Conservation (phyloP, 2,888 invertebrate species). For the Neocrepidodera transversa region DNA sequence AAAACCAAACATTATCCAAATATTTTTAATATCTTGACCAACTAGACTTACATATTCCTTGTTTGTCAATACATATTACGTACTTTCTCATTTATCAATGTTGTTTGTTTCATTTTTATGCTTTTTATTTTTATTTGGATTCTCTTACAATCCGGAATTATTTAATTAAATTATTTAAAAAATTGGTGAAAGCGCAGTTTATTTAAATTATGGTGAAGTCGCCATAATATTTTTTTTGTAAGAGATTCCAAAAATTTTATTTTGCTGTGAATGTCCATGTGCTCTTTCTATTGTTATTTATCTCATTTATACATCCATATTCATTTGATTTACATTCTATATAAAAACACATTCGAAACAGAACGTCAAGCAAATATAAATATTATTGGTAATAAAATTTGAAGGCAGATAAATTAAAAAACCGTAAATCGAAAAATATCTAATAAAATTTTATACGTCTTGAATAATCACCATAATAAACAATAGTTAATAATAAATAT, state of each 20-base stretch:
- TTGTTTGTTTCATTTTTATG: conserved; percentile 55
- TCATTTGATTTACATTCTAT: conserved; percentile 26
- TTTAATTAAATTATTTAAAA: no score
- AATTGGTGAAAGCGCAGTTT: no score
- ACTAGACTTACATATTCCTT: conserved; percentile 57
- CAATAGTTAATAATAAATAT: no score
- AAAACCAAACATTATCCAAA: no score
- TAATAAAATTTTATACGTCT: no score
- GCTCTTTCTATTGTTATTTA: conserved; percentile 51
- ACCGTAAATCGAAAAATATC: no score
- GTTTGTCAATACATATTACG: conserved; percentile 63
- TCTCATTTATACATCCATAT: conserved; percentile 38
- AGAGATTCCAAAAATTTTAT: conserved; percentile 63
- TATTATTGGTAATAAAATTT: no score
- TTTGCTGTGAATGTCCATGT: conserved; percentile 57
- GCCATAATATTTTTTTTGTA: no score
- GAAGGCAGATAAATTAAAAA: no score
- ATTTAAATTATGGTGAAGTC: no score
- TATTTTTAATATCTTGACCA: conserved; percentile 30
- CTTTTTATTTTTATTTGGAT: conserved; percentile 44
- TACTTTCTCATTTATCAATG: conserved; percentile 57
- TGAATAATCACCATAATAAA: no score
- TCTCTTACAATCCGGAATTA: conserved; percentile 45
- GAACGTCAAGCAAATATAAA: conserved; percentile 37
- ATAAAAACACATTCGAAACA: conserved; percentile 23